Base-by-base conservation (phyloP, 1,140 invertebrate genomes). In the Eueides isabella region DNA sequence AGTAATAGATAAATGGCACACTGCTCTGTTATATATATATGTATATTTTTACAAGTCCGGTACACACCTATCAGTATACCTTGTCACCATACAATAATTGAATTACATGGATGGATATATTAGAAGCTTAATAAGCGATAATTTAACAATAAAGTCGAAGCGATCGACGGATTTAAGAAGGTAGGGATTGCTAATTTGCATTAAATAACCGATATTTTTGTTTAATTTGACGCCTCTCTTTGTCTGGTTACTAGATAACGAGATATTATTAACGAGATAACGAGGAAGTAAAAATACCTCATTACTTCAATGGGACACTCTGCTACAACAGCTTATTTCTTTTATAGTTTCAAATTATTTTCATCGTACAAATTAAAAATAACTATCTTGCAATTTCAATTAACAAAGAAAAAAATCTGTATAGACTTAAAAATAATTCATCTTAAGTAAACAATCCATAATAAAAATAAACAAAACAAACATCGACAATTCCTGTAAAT, bases 51-150 rank as follows among this genome's bases (percentile, higher is more conserved):
- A 90, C 80, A 86, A 87, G 85, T 73, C 76, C 48, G 71, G 75
- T 89, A 86, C 87, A 88, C 82, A 90, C 85, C 85, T 92, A 90
- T 84, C 85, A 85, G 86, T 88, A 89, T 90, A 92, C 91, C 91
- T 92, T 92, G 90, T 93, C 90, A 89, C 90, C 90, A 92, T 92
- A 91, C 85, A 91, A 89, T 93, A 93, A 93, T 93, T 93, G 90
- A 93, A 90, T 92, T 90, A 87, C 87, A 91, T 93, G 90, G 91
- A 93, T 93, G 91, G 91, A 93, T 90, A 91, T 85, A 85, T 91
- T 84, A 85, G 84, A 92, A 93, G 90, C 91, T 91, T 92, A 91
- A 88, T 75, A 92, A 91, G 90, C 87, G 86, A 82, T 88, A 89
- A 86, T 73, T 75, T 78, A 75, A 61, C 44, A 83, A 80, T 81